Evolutionary conservation across 2,888 invertebrate species (phyloP), one percentile per base, ranked within the genome.

Genomic region (Stratiomys singularior): DNA sequence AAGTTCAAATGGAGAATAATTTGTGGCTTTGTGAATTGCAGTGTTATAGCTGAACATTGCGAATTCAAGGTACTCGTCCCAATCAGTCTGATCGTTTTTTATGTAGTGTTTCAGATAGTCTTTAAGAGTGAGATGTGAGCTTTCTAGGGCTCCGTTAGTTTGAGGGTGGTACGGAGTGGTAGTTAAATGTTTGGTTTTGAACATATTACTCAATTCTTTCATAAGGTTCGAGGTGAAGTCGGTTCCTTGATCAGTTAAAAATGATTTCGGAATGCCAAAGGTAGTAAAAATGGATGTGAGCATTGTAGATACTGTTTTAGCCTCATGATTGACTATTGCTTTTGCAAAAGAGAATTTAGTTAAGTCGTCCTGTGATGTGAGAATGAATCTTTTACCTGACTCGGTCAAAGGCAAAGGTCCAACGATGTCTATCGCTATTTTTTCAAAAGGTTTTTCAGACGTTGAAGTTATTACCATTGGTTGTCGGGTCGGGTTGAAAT

Each of bases 401-500:
- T 81, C 77, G 1, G 81, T 82, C n/a, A 80, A 74, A 84, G 71
- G 1, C n/a, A n/a, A n/a, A n/a, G 83, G 83, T 64, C 83, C 83
- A 23, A 84, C 82, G 25, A 84, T 81, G 77, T 84, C 83, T 30
- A 85, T 15, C 28, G 80, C 77, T 76, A 84, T 64, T 78, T 81
- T 80, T 79, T 85, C 81, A 77, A 85, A 83, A 3, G 84, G 82
- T n/a, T 77, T 81, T 15, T 80, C 77, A 0, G 81, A 80, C 7
- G 84, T 84, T 5, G 83, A 81, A n/a, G 83, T 84, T 15, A 84
- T 82, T 81, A 83, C 81, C 82, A 85, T 82, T 0, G 85, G 84
- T 25, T 80, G 72, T 80, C 80, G 82, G 63, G 69, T 60, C 46
- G 78, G 78, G 71, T 80, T 79, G 4, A 79, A 27, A 23, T 71